Evolutionary conservation across 2,888 invertebrate species (phyloP).

Genomic region (Tenthredo distinguenda): DNA sequence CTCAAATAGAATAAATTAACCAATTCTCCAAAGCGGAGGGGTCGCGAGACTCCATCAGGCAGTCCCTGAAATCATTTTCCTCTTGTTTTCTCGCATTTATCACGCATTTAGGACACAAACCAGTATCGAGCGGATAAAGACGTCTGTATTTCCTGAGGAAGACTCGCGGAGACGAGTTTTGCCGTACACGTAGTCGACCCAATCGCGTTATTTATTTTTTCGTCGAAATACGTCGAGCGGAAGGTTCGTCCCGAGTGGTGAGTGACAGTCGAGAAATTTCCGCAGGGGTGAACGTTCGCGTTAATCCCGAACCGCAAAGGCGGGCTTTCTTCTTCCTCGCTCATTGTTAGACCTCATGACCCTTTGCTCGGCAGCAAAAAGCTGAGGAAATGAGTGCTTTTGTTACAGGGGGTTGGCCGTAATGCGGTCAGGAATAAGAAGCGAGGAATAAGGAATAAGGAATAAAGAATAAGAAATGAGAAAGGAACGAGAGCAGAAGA

Average conservation of each 20-base stretch:
- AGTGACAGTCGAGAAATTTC: conserved; percentile 10
- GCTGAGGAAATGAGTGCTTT: conserved; percentile 11
- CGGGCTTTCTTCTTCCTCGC: neutral
- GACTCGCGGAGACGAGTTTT: no score
- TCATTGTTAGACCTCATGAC: conserved; percentile 32
- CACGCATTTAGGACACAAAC: neutral
- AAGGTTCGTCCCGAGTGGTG: neutral
- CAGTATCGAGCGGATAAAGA: neutral
- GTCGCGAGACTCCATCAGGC: neutral
- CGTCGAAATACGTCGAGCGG: neutral
- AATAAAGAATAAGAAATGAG: neutral
- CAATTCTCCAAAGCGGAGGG: conserved; percentile 13
- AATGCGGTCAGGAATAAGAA: neutral
- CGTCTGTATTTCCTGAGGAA: no score
- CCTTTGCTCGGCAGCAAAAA: neutral
- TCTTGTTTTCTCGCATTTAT: neutral
- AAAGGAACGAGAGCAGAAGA: neutral
- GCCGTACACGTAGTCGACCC: no score
- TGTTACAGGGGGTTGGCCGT: neutral
- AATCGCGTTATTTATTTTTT: no score
- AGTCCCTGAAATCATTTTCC: neutral
- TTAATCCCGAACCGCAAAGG: conserved; percentile 4
- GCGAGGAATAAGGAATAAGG: no score
- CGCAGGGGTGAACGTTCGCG: neutral
- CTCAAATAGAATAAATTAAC: conserved; percentile 67